phyloP scores from a whole-genome alignment of 2,797 vertebrate species.

The Diglossa cyanea region DNA sequence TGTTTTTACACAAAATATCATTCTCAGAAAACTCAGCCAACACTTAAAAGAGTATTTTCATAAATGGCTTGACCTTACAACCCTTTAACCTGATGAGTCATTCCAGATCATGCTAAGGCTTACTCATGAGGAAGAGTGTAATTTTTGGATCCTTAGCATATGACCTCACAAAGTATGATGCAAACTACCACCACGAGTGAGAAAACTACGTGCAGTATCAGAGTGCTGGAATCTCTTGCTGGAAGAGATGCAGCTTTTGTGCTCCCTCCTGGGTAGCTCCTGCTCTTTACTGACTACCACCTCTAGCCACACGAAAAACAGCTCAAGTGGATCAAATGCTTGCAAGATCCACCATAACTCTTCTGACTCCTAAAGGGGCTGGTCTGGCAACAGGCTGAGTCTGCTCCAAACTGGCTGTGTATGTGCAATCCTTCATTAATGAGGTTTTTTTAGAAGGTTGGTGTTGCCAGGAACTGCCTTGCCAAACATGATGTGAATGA shows the following conservation, averaged over 20 bases:
- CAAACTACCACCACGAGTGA: background rate
- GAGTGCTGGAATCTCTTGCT: background rate
- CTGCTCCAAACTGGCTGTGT: background rate
- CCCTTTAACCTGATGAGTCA: conserved; percentile 25
- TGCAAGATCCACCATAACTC: background rate
- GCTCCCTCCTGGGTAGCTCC: background rate
- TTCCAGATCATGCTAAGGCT: conserved; percentile 1
- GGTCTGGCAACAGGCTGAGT: background rate
- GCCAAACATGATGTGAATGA: background rate
- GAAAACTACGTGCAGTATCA: background rate
- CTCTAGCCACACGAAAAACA: background rate
- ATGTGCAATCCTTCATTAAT: background rate
- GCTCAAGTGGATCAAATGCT: background rate
- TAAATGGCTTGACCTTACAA: background rate
- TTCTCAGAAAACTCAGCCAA: background rate
- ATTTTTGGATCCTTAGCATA: conserved; percentile 25
- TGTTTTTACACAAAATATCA: background rate
- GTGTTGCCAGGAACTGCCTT: background rate
- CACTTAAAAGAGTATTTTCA: background rate
- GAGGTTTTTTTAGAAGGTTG: background rate
- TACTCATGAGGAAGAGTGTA: conserved; percentile 46
- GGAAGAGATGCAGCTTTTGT: background rate
- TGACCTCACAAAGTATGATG: conserved; percentile 31
- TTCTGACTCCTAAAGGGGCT: background rate
- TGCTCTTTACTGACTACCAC: background rate